Evolutionary conservation across 2,797 vertebrate genomes (phyloP).

Genomic region (Leptoclinus maculatus): DNA sequence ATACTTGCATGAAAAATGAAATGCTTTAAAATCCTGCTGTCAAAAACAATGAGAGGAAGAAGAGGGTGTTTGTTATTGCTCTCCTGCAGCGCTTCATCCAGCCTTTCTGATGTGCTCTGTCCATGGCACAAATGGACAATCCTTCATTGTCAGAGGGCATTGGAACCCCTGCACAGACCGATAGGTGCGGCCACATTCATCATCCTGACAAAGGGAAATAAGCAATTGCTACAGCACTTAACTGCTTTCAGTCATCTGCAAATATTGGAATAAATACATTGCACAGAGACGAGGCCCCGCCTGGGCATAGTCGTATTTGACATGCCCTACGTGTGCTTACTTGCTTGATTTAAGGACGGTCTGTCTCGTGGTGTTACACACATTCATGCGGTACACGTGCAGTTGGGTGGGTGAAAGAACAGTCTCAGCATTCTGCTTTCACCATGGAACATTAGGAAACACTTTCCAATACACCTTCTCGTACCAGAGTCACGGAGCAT

Average conservation of each 20-base stretch:
- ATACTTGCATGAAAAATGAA: constrained; percentile 39
- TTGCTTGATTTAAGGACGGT: constrained; percentile 73
- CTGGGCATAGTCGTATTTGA: constrained; percentile 77
- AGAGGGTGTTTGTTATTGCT: constrained; percentile 74
- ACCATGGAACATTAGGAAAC: constrained; percentile 36
- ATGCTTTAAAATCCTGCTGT: constrained; percentile 45
- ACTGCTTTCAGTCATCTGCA: constrained; percentile 84
- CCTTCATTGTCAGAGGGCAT: constrained; percentile 80
- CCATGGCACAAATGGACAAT: constrained; percentile 81
- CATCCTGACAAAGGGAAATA: constrained; percentile 83
- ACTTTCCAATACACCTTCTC: constrained; percentile 22
- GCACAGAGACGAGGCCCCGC: constrained; percentile 61
- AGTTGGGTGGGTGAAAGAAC: constrained; percentile 42
- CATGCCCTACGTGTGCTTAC: constrained; percentile 80
- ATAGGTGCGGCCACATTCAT: constrained; percentile 81
- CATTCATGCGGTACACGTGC: constrained; percentile 16
- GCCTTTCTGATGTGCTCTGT: constrained; percentile 76
- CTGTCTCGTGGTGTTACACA: constrained; percentile 38
- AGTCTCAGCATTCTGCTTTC: constrained; percentile 46
- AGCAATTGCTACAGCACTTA: constrained; percentile 83
- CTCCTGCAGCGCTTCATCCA: constrained; percentile 74
- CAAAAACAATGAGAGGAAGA: constrained; percentile 67
- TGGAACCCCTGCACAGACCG: constrained; percentile 76
- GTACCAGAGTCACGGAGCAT: constrained; percentile 23
- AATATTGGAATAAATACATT: constrained; percentile 84